phyloP scores from a whole-genome alignment of 2,888 invertebrate genomes.

The Lithosia quadra region DNA sequence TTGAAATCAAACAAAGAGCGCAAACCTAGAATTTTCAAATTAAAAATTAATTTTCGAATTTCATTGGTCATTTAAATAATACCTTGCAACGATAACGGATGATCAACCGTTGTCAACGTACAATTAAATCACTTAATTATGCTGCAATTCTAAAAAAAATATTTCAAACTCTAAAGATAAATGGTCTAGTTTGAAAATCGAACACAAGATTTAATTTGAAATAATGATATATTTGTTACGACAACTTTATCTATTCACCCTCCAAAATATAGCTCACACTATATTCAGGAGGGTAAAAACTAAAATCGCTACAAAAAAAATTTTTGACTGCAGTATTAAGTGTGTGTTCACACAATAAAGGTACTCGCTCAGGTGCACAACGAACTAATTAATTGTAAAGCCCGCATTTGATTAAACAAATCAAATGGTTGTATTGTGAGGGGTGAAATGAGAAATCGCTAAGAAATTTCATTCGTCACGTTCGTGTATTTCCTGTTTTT shows the following conservation, averaged over 20 bases:
- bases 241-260: slow-evolving; percentile 29
- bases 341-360: slow-evolving; percentile 62
- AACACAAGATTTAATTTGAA: slow-evolving; percentile 29
- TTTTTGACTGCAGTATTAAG: slow-evolving; percentile 18
- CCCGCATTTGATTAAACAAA: slow-evolving; percentile 87
- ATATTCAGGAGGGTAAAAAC: accelerated
- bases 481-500: slow-evolving; percentile 80
- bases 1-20: slow-evolving; percentile 23
- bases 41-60: slow-evolving; percentile 40
- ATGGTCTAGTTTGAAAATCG: slow-evolving; percentile 34
- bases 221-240: slow-evolving; percentile 42
- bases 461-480: slow-evolving; percentile 86
- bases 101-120: slow-evolving; percentile 64
- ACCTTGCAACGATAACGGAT: slow-evolving; percentile 48
- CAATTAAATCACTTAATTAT: slow-evolving; percentile 69
- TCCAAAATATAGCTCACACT: background rate
- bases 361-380: slow-evolving; percentile 85
- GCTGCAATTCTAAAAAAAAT: slow-evolving; percentile 22
- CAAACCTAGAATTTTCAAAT: slow-evolving; percentile 48
- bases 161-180: slow-evolving; percentile 27
- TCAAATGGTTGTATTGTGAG: slow-evolving; percentile 81
- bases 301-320: slow-evolving; percentile 26
- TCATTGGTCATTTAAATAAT: slow-evolving; percentile 52
- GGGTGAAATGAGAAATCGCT: slow-evolving; percentile 86
- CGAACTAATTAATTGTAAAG: slow-evolving; percentile 85